Base-by-base conservation (phyloP, 1,140 invertebrate species). In the Dreissena polymorpha region DNA sequence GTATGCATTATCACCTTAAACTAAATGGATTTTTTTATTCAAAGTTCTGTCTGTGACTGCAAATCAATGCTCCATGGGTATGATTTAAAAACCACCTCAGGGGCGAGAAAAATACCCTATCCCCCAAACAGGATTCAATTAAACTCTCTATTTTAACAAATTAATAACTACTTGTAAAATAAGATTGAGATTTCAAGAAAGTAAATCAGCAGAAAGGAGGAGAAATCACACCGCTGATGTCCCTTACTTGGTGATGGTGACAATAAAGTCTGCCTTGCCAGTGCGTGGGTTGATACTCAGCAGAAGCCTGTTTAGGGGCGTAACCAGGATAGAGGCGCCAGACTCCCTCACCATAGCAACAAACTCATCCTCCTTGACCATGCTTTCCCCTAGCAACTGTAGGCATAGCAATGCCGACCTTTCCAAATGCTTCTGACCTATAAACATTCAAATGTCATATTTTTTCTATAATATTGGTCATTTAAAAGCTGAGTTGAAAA, bases 211-310 rank as follows among this genome's bases (percentile, higher is more conserved):
- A 3, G 3, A 60, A 23, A 60, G 16, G 57, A 60, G 57, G 10
- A 60, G 16, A 60, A 18, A 60, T 18, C 57, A 60, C 25, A 51
- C 29, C 50, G 10, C 14, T 25, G 10, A 49, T 69, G 39, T 12
- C 39, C 25, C 91, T 85, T 95, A 97, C 93, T 96, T 96, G 0
- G 95, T 94, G 57, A 97, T 95, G 85, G 96, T 97, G 14, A 97
- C 93, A 85, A 97, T 95, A 88, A 97, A 95, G 91, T 97, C 97
- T 0, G 96, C 95, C 88, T 95, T 95, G 5, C 95, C 95, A 7
- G 94, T 95, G 14, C 95, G 93, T 14, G 95, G 95, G 94, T 97
- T 97, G 16, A 97, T 94, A 77, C 96, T 96, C n/a, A 98, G 91
- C 0, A 99, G 93, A 12, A 99, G 94, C 85, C 96, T 96, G 70